These are phyloP conservation scores for Arge pagana DNA, from an alignment of 2,888 invertebrate genomes.

Conservation along the genomic window DNA sequence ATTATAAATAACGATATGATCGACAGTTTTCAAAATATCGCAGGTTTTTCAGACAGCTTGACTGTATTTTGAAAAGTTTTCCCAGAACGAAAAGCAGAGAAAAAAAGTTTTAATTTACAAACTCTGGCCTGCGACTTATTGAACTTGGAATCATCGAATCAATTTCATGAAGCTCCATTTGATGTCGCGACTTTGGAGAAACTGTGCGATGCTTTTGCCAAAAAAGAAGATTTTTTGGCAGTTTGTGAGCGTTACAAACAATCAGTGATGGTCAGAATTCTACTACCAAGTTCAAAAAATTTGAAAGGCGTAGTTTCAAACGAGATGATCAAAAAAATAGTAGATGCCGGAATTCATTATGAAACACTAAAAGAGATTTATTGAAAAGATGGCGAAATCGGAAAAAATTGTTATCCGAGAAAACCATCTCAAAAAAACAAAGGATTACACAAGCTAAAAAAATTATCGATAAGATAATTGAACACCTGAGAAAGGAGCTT, in stretches of 20 bases:
- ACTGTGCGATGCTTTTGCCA: not conserved
- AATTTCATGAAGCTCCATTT: conserved; percentile 5
- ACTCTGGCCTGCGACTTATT: conserved; percentile 18
- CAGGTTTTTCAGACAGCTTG: conserved; percentile 26
- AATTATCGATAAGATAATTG: conserved; percentile 14
- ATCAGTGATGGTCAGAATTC: not conserved
- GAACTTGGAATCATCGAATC: not conserved
- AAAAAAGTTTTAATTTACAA: conserved; percentile 2
- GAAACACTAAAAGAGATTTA: not conserved
- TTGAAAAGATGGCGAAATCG: conserved; percentile 9
- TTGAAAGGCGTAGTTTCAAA: not conserved
- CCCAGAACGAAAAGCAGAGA: not conserved
- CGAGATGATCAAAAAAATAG: not conserved
- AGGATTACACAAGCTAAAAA: conserved; percentile 22
- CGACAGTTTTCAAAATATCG: conserved; percentile 22
- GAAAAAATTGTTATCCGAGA: conserved; percentile 16
- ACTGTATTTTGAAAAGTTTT: conserved; percentile 13
- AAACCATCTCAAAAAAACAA: conserved; percentile 19
- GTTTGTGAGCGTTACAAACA: conserved; percentile 1
- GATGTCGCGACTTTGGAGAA: not conserved
- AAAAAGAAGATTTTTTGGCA: not conserved
- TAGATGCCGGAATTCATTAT: not conserved
- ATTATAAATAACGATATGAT: conserved; percentile 21
- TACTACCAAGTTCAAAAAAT: not conserved
- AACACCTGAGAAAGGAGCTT: not conserved